phyloP scores from a whole-genome alignment of 2,113 vertebrate genomes.

The Epinephelus cyanopodus region DNA sequence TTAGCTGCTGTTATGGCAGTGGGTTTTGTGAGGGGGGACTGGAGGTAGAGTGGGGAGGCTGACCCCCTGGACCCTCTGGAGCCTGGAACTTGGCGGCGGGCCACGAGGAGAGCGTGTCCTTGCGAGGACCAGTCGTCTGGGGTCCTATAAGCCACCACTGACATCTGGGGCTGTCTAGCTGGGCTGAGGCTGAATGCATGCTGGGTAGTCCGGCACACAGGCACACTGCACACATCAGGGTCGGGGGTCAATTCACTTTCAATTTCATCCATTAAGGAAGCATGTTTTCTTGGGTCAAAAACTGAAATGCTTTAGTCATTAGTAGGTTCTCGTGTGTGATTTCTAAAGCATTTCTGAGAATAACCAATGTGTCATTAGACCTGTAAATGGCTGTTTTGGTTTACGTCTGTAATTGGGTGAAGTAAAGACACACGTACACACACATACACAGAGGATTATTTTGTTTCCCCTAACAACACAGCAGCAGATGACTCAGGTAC shows the following conservation, averaged over 20 bases:
- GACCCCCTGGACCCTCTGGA: slow-evolving; percentile 65
- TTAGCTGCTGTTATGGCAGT: slow-evolving; percentile 66
- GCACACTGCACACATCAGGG: slow-evolving; percentile 66
- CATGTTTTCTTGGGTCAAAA: slow-evolving; percentile 23
- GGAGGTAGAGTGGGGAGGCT: slow-evolving; percentile 52
- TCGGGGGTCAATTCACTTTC: slow-evolving; percentile 70
- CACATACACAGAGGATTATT: slow-evolving; percentile 35
- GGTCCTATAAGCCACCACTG: slow-evolving; percentile 76
- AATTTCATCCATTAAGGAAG: slow-evolving; percentile 62
- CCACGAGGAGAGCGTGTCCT: slow-evolving; percentile 62
- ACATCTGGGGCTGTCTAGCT: slow-evolving; percentile 76
- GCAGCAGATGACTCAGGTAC: slow-evolving; percentile 52
- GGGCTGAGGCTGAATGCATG: slow-evolving; percentile 74
- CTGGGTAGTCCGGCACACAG: slow-evolving; percentile 72
- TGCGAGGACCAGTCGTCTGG: slow-evolving; percentile 66
- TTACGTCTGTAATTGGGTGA: slow-evolving; percentile 28
- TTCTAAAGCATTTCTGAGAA: slow-evolving; percentile 40
- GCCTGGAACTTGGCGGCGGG: slow-evolving; percentile 66
- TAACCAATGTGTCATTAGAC: slow-evolving; percentile 1
- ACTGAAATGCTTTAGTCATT: slow-evolving; percentile 25
- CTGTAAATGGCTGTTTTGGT: slow-evolving; percentile 18
- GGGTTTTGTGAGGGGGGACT: slow-evolving; percentile 27
- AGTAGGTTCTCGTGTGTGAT: background rate
- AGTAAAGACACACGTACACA: slow-evolving; percentile 7
- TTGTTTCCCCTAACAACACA: slow-evolving; percentile 54